Evolutionary conservation across 2,888 invertebrate genomes (phyloP).

Genomic region (Tigriopus californicus): DNA sequence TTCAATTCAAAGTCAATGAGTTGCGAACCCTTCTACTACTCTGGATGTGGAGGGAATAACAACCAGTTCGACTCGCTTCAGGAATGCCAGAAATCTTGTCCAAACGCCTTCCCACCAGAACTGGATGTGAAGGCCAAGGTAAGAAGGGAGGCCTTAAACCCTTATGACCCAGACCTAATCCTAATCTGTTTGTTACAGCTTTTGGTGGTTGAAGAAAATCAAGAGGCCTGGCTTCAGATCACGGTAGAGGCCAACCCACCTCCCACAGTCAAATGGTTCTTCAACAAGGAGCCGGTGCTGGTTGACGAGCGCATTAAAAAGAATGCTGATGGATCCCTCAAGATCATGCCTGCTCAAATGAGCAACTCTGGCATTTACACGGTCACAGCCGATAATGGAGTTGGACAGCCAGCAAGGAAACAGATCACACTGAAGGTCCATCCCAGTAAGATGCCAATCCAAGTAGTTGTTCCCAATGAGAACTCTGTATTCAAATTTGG

Average conservation of each 20-base stretch:
- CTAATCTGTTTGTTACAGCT: not conserved
- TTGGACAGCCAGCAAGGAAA: slow-evolving; percentile 20
- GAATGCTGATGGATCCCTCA: slow-evolving; percentile 22
- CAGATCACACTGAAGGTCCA: slow-evolving; percentile 15
- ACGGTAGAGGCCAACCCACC: not conserved
- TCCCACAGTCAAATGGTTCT: not conserved
- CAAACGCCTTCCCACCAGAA: slow-evolving; percentile 10
- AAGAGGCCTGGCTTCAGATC: not conserved
- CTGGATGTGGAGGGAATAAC: slow-evolving; percentile 72
- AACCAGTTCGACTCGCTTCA: slow-evolving; percentile 25
- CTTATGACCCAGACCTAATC: not conserved
- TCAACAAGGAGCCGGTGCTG: not conserved
- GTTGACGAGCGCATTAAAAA: not conserved
- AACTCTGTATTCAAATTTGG: not conserved
- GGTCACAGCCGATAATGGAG: slow-evolving; percentile 26
- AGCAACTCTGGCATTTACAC: slow-evolving; percentile 24
- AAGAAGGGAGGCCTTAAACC: not conserved
- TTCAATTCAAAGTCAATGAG: slow-evolving; percentile 61
- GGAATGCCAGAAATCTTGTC: slow-evolving; percentile 24
- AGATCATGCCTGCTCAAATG: slow-evolving; percentile 21
- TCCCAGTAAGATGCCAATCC: not conserved
- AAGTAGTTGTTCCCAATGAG: not conserved
- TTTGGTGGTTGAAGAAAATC: not conserved
- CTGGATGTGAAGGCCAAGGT: not conserved
- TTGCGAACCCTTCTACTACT: slow-evolving; percentile 81